These are phyloP conservation scores for Perca schrenkii DNA, from an alignment of 2,113 vertebrate species.

Conservation along the genomic window DNA sequence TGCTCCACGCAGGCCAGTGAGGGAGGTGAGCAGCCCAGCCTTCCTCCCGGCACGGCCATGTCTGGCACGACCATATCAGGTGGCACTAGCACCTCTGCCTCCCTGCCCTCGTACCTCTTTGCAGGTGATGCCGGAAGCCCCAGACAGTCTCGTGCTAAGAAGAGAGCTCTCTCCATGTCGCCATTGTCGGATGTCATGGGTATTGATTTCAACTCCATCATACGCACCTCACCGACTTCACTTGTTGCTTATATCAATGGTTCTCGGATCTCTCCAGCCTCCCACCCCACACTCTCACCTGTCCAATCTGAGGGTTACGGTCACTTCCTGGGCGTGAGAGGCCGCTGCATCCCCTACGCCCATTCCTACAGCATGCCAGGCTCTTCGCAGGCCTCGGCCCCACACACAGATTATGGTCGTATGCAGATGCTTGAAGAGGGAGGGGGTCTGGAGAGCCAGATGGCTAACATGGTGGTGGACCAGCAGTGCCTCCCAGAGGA, in stretches of 20 bases:
- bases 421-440: constrained; percentile 89
- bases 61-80: constrained; percentile 79
- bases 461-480: constrained; percentile 91
- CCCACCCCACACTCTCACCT: constrained; percentile 84
- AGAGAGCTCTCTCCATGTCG: constrained; percentile 90
- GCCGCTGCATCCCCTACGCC: constrained; percentile 89
- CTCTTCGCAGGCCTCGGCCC: constrained; percentile 63
- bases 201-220: constrained; percentile 94
- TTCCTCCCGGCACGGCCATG: constrained; percentile 82
- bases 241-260: constrained; percentile 95
- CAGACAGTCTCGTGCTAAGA: constrained; percentile 86
- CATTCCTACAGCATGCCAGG: constrained; percentile 71
- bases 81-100: constrained; percentile 83
- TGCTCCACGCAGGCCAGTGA: constrained; percentile 83
- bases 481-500: constrained; percentile 79
- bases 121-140: constrained; percentile 86
- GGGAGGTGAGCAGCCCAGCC: constrained; percentile 81
- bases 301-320: constrained; percentile 93
- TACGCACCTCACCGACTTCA: constrained; percentile 94
- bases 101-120: constrained; percentile 89
- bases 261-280: constrained; percentile 87
- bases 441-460: constrained; percentile 79
- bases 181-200: constrained; percentile 92
- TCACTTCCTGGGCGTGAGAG: constrained; percentile 93
- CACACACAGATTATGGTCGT: constrained; percentile 75